These are phyloP conservation scores for Spisula solida DNA, from an alignment of 2,888 invertebrate genomes.

Conservation along the genomic window DNA sequence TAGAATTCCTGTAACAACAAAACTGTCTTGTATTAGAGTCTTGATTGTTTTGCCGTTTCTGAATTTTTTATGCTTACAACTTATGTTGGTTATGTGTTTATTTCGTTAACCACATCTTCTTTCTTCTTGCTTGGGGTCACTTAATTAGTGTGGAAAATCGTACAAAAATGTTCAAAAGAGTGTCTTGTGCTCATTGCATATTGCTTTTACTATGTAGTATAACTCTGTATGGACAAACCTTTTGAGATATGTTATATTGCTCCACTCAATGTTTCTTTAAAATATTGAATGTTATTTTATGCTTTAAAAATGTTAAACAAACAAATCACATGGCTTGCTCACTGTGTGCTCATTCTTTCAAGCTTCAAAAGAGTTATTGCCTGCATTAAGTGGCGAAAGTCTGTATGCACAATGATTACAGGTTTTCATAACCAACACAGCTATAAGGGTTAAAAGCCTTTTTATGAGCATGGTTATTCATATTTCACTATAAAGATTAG, in stretches of 20 bases:
- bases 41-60: no score
- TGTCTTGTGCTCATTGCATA: no score
- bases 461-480: slow-evolving; percentile 15
- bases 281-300: neutral
- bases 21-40: no score
- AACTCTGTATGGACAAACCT: no score
- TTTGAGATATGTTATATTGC: neutral
- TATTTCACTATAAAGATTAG: slow-evolving; percentile 34
- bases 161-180: no score
- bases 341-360: neutral
- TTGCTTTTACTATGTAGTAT: no score
- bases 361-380: slow-evolving; percentile 4
- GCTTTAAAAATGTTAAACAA: neutral
- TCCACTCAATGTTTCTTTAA: neutral
- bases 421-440: slow-evolving; percentile 2
- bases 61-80: no score
- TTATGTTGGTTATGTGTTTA: no score
- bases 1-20: no score
- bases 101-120: no score
- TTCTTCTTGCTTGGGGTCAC: no score
- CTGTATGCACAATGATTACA: neutral
- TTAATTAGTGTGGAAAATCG: no score
- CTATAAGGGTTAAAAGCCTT: slow-evolving; percentile 12
- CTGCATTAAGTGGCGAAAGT: neutral
- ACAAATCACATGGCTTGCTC: neutral